A percentile compares a stretch with the other conserved stretches of the same genome.
Evolutionary conservation across 1,140 invertebrate genomes (phyloP).

Genomic region (Drosophila rhopaloa): DNA sequence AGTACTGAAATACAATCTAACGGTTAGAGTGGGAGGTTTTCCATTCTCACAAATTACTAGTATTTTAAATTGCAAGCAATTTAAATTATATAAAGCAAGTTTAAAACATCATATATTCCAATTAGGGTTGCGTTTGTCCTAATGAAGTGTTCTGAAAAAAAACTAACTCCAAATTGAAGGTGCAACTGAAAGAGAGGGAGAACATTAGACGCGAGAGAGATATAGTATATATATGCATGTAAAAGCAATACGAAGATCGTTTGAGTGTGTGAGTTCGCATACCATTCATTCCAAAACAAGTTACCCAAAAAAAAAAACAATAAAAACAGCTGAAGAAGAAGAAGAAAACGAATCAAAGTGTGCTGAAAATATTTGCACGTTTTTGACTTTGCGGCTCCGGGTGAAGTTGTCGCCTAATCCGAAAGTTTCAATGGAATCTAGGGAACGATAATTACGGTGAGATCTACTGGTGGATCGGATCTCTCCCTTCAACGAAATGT

Average conservation of each 20-base stretch:
- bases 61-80: no score
- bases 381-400: conserved; percentile 45
- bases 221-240: background rate
- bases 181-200: conserved; percentile 17
- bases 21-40: no score
- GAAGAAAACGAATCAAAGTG: conserved; percentile 43
- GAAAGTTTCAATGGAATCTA: conserved; percentile 34
- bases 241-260: background rate
- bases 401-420: conserved; percentile 38
- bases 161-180: conserved; percentile 1
- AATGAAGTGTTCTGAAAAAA: conserved; percentile 7
- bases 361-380: conserved; percentile 79
- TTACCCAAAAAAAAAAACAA: conserved; percentile 23
- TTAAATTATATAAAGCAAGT: background rate
- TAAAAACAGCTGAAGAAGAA: conserved; percentile 5
- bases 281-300: conserved; percentile 65
- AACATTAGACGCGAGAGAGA: conserved; percentile 7
- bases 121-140: background rate
- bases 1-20: no score
- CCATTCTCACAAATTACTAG: no score
- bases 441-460: conserved; percentile 28
- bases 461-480: conserved; percentile 11
- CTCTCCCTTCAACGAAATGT: conserved; percentile 13
- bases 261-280: conserved; percentile 34
- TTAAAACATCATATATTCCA: background rate